phyloP scores from a whole-genome alignment of 2,888 invertebrate genomes.

The Nemoura dubitans region DNA sequence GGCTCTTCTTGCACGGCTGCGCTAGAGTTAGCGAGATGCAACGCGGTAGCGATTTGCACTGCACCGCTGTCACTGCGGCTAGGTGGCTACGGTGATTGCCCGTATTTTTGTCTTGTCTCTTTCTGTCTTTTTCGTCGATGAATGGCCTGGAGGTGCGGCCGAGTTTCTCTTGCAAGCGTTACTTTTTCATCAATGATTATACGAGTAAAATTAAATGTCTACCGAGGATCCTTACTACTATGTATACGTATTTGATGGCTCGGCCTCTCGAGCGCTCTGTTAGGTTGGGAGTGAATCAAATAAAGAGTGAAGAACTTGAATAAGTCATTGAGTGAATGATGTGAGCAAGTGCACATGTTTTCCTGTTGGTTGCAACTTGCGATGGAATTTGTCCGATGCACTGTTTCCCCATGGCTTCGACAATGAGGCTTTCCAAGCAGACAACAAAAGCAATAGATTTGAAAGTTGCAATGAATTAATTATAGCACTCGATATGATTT shows the following conservation, averaged over 20 bases:
- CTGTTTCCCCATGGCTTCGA: too few relatives aligned
- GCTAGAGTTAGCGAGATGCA: background rate
- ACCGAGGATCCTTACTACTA: background rate
- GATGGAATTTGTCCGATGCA: too few relatives aligned
- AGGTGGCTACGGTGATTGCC: background rate
- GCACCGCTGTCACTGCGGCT: too few relatives aligned
- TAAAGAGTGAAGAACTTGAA: background rate
- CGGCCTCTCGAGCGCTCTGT: background rate
- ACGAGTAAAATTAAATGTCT: background rate
- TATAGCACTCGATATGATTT: too few relatives aligned
- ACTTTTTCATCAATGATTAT: background rate
- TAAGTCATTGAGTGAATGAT: background rate
- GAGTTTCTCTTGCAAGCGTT: background rate
- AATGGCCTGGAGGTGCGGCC: background rate
- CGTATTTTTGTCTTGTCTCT: background rate
- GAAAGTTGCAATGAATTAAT: too few relatives aligned
- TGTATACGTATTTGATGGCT: background rate
- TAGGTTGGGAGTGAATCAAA: background rate
- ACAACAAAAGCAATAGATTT: too few relatives aligned
- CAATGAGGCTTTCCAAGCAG: too few relatives aligned
- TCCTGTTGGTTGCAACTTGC: background rate
- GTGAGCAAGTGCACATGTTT: background rate
- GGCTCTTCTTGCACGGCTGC: background rate
- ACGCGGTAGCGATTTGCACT: background rate
- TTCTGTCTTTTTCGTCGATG: background rate